Base-by-base conservation (phyloP, 2,113 vertebrate species). In the Ellobius talpinus region DNA sequence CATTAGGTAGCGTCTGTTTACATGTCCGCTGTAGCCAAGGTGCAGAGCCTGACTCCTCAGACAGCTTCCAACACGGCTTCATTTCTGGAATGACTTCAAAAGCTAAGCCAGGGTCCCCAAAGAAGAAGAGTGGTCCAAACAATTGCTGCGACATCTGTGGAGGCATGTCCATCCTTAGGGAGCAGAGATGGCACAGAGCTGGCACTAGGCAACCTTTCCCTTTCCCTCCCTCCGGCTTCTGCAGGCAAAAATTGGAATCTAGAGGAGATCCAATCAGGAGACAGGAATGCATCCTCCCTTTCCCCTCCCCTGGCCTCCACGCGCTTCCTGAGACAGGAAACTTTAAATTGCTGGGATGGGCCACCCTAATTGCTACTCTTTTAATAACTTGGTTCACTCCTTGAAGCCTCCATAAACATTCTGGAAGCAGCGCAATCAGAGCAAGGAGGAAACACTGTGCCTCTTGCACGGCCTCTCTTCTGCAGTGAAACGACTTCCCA, bases 281-380 rank as follows among this genome's bases (percentile, higher is more conserved):
- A 97, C 97, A 93, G 93, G 98, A 98, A 97, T 91, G 96, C 72
- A 96, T 76, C 73, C 95, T 78, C 63, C 89, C 45, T 42, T 82
- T 26, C 19, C 79, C 39, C 21, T n/a, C 63, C 93, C 78, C 24
- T 11, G 65, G 39, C 87, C 94, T 26, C 76, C 31, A 68, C 73
- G 23, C 3, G 72, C 97, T 98, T 98, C 99, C 98, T 97, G 81
- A 93, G 0, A 0, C 98, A 98, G 98, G 98, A 99, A 99, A 96
- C 97, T 98, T 98, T 97, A 98, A 98, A 98, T 99, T 98, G 98
- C 98, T 96, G 97, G 98, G 97, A 97, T 97, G 96, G 95, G 95
- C 97, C 98, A 96, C 95, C 98, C 98, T 98, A 98, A 98, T 98
- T 98, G 98, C 97, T 98, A 97, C 93, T 97, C 96, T 98, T 97